Percentiles rank a stretch among this genome's conserved stretches.
Conservation (phyloP, 2,113 vertebrate genomes). For the Ammodytes dubius region DNA sequence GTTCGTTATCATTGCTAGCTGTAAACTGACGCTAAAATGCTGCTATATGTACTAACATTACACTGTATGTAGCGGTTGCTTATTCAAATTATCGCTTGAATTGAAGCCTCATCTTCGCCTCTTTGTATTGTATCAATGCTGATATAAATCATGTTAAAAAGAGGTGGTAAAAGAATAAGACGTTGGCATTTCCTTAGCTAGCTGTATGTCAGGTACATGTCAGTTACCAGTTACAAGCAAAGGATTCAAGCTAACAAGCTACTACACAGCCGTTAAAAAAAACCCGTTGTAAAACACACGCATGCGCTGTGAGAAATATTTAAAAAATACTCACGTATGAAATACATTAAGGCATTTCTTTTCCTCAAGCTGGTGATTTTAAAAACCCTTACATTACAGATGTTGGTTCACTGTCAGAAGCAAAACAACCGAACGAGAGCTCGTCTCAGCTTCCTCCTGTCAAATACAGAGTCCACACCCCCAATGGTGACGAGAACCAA, state of each 20-base stretch:
- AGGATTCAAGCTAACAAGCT: constrained; percentile 55
- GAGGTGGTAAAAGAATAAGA: not conserved
- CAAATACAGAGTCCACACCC: not conserved
- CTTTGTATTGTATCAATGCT: too few relatives aligned
- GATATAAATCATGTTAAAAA: too few relatives aligned
- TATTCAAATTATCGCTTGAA: too few relatives aligned
- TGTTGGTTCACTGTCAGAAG: not conserved
- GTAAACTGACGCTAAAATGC: too few relatives aligned
- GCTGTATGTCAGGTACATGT: not conserved
- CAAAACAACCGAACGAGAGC: not conserved
- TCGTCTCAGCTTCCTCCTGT: constrained; percentile 57
- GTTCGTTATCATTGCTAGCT: too few relatives aligned
- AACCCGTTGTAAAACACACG: not conserved
- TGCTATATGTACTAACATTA: too few relatives aligned
- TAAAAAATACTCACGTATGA: constrained; percentile 73
- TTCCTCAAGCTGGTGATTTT: not conserved
- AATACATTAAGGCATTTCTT: constrained; percentile 80
- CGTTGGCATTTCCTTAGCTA: not conserved
- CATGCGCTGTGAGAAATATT: not conserved
- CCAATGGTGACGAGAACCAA: too few relatives aligned
- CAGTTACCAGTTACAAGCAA: not conserved
- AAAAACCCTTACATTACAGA: constrained; percentile 12
- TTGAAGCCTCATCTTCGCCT: too few relatives aligned
- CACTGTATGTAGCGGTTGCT: too few relatives aligned
- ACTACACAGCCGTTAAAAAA: constrained; percentile 9